Conservation (phyloP, 1,140 invertebrate genomes). For the Diploscapter pachys region DNA sequence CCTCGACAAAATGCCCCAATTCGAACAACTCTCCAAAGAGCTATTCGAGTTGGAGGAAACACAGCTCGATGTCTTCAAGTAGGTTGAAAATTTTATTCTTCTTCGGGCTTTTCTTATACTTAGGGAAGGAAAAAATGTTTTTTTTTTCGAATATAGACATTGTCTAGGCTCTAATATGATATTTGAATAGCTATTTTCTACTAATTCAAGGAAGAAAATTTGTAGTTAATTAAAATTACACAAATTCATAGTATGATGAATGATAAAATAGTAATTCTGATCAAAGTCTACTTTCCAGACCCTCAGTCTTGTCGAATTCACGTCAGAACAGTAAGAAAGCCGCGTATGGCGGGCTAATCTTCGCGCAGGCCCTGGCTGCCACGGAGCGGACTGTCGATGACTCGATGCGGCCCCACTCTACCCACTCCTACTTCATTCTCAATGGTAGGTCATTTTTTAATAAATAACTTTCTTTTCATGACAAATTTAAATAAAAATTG, state of each 20-base stretch:
- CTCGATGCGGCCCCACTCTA: slow-evolving; percentile 29
- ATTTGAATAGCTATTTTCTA: background rate
- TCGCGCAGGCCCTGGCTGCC: slow-evolving; percentile 38
- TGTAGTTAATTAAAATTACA: background rate
- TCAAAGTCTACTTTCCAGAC: slow-evolving; percentile 8
- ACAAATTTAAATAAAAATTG: background rate
- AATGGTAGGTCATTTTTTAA: slow-evolving; percentile 19
- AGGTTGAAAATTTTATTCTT: background rate
- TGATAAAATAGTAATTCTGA: background rate
- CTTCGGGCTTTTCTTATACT: background rate
- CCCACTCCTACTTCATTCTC: slow-evolving; percentile 37
- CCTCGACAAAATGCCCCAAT: no score
- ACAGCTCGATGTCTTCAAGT: slow-evolving; percentile 10
- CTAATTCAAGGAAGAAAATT: background rate
- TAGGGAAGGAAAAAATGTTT: background rate
- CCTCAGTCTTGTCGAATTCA: slow-evolving; percentile 13
- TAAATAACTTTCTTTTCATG: background rate
- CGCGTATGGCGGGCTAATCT: slow-evolving; percentile 36
- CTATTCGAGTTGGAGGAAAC: slow-evolving; percentile 21
- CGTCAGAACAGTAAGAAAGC: slow-evolving; percentile 20
- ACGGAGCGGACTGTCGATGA: slow-evolving; percentile 29
- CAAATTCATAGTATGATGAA: background rate
- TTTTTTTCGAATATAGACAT: background rate
- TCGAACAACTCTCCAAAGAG: background rate
- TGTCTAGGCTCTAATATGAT: background rate